Conservation (phyloP, 2,797 vertebrate species). For the Sternarchorhynchus goeldii region DNA sequence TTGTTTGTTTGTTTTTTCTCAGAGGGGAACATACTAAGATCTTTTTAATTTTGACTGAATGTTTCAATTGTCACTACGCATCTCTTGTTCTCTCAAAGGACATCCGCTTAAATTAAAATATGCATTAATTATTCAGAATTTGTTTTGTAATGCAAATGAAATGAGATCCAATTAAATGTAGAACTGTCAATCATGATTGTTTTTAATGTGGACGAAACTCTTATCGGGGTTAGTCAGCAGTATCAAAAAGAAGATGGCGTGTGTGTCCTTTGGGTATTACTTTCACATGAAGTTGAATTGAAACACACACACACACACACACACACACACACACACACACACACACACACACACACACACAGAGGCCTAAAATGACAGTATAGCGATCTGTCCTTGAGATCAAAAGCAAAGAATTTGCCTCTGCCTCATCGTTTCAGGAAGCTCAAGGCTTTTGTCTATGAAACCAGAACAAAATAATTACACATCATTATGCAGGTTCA, state of each 20-base stretch:
- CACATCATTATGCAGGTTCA: too few species aligned
- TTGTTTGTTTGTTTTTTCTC: conserved; percentile 59
- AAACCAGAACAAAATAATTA: too few species aligned
- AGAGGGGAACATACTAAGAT: conserved; percentile 36
- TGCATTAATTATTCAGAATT: conserved; percentile 58
- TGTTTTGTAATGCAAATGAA: conserved; percentile 60
- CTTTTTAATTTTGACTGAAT: conserved; percentile 42
- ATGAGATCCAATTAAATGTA: conserved; percentile 86
- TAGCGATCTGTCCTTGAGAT: conserved; percentile 9
- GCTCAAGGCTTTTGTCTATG: neutral
- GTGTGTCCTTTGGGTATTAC: conserved; percentile 6
- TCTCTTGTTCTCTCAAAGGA: conserved; percentile 62
- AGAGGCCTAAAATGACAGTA: neutral
- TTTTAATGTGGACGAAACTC: conserved; percentile 31
- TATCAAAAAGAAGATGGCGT: neutral
- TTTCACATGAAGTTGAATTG: neutral
- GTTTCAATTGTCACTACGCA: conserved; percentile 42
- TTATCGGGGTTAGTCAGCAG: conserved; percentile 1
- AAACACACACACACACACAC: too few species aligned
- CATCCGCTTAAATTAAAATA: conserved; percentile 68
- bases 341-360: neutral
- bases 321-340: too few species aligned
- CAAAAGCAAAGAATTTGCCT: conserved; percentile 9
- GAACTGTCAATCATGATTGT: conserved; percentile 85
- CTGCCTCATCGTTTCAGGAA: neutral